Evolutionary conservation across 2,113 vertebrate species (phyloP), one percentile per base, ranked within the genome.

Genomic region (Girardinichthys multiradiatus): DNA sequence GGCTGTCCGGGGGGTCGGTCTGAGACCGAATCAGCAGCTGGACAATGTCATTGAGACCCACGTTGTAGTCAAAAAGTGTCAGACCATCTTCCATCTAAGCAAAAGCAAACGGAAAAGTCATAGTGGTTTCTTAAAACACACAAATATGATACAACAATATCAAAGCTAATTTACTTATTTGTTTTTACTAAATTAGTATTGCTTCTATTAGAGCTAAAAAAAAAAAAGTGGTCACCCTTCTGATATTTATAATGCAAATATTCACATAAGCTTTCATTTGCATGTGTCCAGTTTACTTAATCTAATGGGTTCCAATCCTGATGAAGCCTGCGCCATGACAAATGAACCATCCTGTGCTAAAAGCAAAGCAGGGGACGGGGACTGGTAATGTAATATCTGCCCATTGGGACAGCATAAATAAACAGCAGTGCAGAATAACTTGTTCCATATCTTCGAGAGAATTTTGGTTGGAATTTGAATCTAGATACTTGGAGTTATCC

Each of bases 21-120:
- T 97, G 95, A 57, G 97, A 95, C 74, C 98, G 97, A 86, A 97
- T 97, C 77, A 99, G 94, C 83, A 99, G 95, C 92, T 99, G 98
- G 90, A 99, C 95, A 83, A 99, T 99, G 92, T 99, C 98, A 80
- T 99, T 99, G 82, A 99, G 95, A 85, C 98, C 97, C 85, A 99
- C 98, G 82, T 98, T 96, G 87, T 99, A 99, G 91, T 99, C 98
- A 92, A 98, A 99, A 80, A 99, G 95, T 42, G 97, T 98, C 86
- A 99, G 97, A 86, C 98, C 98, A 93, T 99, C 97, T 95, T 99
- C 98, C 94, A 99, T 95, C 98, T 98, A 59, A 64, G 83, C 59
- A 61, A 74, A 72, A 57, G 33, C 33, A 71, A 31, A 45, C 28
- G 10, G 1, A 39, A 57, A 75, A 64, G 71, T n/a, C 12, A 48